Percentiles rank a stretch among this genome's conserved stretches.
Conservation (phyloP, 2,888 invertebrate genomes). For the Eupithecia dodoneata region DNA sequence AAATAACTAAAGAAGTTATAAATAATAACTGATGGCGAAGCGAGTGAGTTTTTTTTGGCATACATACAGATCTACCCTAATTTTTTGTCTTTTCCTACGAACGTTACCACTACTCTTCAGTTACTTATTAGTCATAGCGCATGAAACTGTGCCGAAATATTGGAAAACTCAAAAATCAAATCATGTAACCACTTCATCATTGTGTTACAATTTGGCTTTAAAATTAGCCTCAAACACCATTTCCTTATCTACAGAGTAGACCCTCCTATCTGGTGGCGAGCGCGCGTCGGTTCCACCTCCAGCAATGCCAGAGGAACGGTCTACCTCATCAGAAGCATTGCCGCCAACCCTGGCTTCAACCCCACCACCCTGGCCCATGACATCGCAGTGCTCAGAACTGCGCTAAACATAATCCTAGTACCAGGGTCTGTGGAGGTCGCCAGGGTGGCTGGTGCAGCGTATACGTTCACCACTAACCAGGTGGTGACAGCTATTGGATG, state of each 20-base stretch:
- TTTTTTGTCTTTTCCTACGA: no score
- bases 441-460: constrained; percentile 58
- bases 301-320: constrained; percentile 58
- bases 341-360: constrained; percentile 56
- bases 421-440: constrained; percentile 55
- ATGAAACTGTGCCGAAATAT: no score
- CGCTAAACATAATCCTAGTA: constrained; percentile 48
- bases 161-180: no score
- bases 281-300: constrained; percentile 62
- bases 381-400: constrained; percentile 64
- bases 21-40: no score
- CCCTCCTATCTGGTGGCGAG: constrained; percentile 61
- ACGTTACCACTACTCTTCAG: no score
- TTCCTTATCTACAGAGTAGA: constrained; percentile 49
- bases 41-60: no score
- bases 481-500: constrained; percentile 67
- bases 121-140: no score
- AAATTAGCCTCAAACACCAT: background rate
- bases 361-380: constrained; percentile 54
- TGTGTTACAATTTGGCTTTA: no score
- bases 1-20: no score
- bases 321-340: constrained; percentile 60
- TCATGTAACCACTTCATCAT: no score
- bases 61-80: no score
- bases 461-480: constrained; percentile 52